Conservation (phyloP, 2,888 invertebrate species). For the Rotaria socialis region DNA sequence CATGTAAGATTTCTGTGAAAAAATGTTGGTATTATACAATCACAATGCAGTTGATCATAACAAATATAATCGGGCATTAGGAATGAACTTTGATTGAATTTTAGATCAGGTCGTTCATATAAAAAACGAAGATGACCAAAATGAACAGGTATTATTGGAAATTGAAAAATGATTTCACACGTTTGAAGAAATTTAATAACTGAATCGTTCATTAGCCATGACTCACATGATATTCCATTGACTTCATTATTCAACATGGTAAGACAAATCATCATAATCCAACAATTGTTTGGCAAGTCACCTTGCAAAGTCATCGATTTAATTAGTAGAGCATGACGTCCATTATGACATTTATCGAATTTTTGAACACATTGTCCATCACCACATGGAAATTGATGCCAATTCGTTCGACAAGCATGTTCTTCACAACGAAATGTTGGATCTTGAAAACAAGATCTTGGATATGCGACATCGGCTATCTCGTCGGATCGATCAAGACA, state of each 20-base stretch:
- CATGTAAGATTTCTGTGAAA: not conserved
- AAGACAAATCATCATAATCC: not conserved
- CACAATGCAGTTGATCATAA: not conserved
- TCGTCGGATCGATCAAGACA: not conserved
- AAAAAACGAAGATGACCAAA: not conserved
- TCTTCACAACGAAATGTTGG: constrained; percentile 6
- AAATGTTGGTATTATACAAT: not conserved
- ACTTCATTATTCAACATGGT: not conserved
- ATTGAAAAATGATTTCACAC: not conserved
- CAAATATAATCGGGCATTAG: not conserved
- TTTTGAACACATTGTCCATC: constrained; percentile 9
- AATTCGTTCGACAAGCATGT: not conserved
- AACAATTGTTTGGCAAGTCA: not conserved
- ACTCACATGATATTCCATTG: not conserved
- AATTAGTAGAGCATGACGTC: not conserved
- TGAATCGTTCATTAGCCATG: not conserved
- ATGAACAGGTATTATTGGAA: not conserved
- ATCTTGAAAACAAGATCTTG: not conserved
- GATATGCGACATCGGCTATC: not conserved
- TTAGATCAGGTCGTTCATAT: not conserved
- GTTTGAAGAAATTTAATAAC: not conserved
- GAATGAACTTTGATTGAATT: not conserved
- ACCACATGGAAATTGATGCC: not conserved
- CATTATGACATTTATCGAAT: constrained; percentile 15
- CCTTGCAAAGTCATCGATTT: not conserved